Conservation (phyloP, 1,140 invertebrate genomes). For the Mycetomoellerius zeteki region DNA sequence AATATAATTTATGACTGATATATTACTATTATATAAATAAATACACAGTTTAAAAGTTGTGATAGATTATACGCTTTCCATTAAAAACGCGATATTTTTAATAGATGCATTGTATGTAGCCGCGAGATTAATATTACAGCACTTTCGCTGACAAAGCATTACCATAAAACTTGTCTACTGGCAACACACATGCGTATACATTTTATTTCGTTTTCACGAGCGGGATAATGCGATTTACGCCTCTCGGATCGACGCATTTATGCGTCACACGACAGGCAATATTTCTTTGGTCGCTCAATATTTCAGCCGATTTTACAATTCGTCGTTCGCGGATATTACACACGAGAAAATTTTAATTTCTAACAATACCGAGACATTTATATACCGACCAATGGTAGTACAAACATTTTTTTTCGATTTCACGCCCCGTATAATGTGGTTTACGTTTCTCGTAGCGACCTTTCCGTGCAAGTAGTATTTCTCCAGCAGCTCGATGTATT, state of each 20-base stretch:
- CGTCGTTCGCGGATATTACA: conserved; percentile 65
- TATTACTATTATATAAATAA: conserved; percentile 38
- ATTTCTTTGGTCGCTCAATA: conserved; percentile 74
- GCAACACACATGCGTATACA: conserved; percentile 20
- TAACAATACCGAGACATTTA: conserved; percentile 36
- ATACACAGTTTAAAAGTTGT: conserved; percentile 20
- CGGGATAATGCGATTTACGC: conserved; percentile 66
- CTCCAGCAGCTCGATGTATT: conserved; percentile 52
- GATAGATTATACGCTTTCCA: conserved; percentile 15
- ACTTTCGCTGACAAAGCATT: conserved; percentile 53
- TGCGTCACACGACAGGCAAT: conserved; percentile 65
- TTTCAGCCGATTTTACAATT: conserved; percentile 70
- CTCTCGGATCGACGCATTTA: conserved; percentile 69
- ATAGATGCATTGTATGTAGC: conserved; percentile 7
- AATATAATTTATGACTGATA: conserved; percentile 31
- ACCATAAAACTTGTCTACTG: conserved; percentile 45
- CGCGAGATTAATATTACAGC: conserved; percentile 50
- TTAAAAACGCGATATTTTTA: conserved; percentile 47
- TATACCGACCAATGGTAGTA: not conserved
- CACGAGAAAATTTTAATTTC: conserved; percentile 45
- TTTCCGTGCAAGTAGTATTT: conserved; percentile 41
- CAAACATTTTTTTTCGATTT: conserved; percentile 42
- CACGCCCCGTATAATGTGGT: conserved; percentile 52
- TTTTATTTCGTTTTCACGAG: conserved; percentile 66
- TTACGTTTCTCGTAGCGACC: conserved; percentile 14